phyloP scores from a whole-genome alignment of 2,797 vertebrate species.

The Anabas testudineus region DNA sequence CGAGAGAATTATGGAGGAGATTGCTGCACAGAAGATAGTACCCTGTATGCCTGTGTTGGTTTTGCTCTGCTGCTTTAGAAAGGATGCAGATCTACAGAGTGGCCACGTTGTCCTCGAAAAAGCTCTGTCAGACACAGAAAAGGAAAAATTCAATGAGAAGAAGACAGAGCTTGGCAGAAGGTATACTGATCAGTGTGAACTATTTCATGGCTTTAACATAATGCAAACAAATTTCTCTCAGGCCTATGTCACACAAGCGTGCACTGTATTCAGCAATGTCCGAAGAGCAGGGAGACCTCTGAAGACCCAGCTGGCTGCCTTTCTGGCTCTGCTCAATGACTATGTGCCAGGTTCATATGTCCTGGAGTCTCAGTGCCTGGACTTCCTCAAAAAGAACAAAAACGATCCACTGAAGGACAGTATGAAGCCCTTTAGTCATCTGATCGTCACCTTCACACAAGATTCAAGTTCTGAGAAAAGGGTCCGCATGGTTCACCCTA shows the following conservation, averaged over 20 bases:
- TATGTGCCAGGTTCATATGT: conserved; percentile 56
- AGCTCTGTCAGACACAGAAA: conserved; percentile 12
- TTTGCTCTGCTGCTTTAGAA: conserved; percentile 43
- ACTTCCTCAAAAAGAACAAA: not conserved
- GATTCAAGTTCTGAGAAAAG: not conserved
- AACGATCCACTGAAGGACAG: not conserved
- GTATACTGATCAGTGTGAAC: not conserved
- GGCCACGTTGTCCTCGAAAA: not conserved
- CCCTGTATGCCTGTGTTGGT: fast-evolving
- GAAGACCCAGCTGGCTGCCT: conserved; percentile 26
- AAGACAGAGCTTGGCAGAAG: fast-evolving
- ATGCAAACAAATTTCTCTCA: conserved; percentile 39
- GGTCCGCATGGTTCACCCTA: conserved; percentile 34
- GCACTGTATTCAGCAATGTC: not conserved
- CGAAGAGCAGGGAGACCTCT: fast-evolving
- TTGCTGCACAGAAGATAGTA: not conserved
- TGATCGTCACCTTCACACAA: conserved; percentile 23
- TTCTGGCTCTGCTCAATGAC: conserved; percentile 23
- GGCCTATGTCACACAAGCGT: not conserved
- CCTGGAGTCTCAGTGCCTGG: conserved; percentile 42
- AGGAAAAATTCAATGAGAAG: not conserved
- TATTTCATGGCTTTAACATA: conserved; percentile 53
- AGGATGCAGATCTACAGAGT: fast-evolving
- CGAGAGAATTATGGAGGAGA: not conserved
- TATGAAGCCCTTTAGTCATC: conserved; percentile 13